Conservation (phyloP, 2,113 vertebrate species). For the Pterocles gutturalis region DNA sequence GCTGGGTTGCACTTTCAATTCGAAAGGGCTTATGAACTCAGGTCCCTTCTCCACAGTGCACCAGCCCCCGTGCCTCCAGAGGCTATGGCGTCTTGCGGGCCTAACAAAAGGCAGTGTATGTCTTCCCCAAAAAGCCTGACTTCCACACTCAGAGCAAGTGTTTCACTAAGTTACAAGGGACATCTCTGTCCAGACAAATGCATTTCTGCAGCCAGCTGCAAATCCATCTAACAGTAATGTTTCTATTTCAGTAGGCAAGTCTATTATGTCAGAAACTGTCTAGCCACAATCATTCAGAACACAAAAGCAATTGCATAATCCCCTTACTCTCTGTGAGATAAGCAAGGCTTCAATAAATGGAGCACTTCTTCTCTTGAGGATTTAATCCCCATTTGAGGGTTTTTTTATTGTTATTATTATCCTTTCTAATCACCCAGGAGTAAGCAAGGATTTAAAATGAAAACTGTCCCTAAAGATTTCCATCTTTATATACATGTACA, state of each 20-base stretch:
- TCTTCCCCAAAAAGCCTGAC: slow-evolving; percentile 42
- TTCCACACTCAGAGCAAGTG: background rate
- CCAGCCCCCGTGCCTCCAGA: background rate
- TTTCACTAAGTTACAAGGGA: slow-evolving; percentile 66
- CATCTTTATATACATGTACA: background rate
- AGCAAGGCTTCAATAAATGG: slow-evolving; percentile 68
- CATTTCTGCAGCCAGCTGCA: slow-evolving; percentile 62
- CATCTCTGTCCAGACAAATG: slow-evolving; percentile 54
- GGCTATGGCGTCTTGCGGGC: background rate
- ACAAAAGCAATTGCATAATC: slow-evolving; percentile 74
- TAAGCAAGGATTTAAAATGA: slow-evolving; percentile 60
- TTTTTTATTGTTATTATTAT: slow-evolving; percentile 51
- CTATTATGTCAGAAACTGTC: slow-evolving; percentile 71
- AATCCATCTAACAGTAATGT: slow-evolving; percentile 50
- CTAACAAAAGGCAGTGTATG: slow-evolving; percentile 44
- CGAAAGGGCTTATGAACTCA: background rate
- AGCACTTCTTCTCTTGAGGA: slow-evolving; percentile 66
- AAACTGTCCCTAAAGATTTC: slow-evolving; percentile 18
- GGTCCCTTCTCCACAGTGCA: fast-evolving
- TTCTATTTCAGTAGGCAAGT: slow-evolving; percentile 73
- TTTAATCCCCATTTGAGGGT: slow-evolving; percentile 59
- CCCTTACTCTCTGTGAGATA: slow-evolving; percentile 58
- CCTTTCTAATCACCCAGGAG: slow-evolving; percentile 62
- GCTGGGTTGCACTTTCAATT: background rate
- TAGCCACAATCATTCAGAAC: slow-evolving; percentile 62